Percentiles rank a stretch among this genome's conserved stretches.
These are phyloP conservation scores for Campylomormyrus tamandua DNA, from an alignment of 2,113 vertebrate genomes.

Conservation along the genomic window DNA sequence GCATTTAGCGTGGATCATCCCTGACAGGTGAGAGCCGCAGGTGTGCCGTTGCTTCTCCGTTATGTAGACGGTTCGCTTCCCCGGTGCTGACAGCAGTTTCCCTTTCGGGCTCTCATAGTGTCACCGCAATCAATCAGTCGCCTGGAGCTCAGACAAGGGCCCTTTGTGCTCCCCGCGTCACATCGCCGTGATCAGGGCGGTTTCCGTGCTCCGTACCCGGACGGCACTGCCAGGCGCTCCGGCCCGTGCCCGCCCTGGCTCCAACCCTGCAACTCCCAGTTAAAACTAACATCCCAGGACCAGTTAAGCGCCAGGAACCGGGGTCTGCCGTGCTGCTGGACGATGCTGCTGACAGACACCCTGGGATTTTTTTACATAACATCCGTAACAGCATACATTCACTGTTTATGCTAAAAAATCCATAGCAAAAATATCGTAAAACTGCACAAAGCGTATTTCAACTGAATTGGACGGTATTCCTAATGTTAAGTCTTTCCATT, in stretches of 20 bases:
- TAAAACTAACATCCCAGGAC: neutral
- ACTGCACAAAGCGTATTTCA: neutral
- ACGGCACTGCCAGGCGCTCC: neutral
- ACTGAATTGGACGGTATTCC: neutral
- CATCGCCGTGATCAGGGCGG: neutral
- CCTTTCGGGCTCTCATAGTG: neutral
- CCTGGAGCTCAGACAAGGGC: neutral
- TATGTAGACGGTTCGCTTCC: neutral
- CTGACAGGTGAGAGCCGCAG: neutral
- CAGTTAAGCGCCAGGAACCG: neutral
- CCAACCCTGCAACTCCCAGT: neutral
- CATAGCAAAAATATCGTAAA: neutral
- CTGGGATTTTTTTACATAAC: neutral
- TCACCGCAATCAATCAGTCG: constrained; percentile 5
- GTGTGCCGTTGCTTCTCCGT: neutral
- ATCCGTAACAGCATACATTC: neutral
- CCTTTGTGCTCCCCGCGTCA: neutral
- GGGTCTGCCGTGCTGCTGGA: neutral
- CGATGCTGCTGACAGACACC: neutral
- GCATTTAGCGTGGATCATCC: neutral
- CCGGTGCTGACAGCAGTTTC: neutral
- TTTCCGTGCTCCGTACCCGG: neutral
- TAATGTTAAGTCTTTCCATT: neutral
- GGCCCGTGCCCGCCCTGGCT: neutral
- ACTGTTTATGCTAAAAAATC: neutral